These are phyloP conservation scores for Berghia stephanieae DNA, from an alignment of 1,140 invertebrate genomes.

Conservation along the genomic window DNA sequence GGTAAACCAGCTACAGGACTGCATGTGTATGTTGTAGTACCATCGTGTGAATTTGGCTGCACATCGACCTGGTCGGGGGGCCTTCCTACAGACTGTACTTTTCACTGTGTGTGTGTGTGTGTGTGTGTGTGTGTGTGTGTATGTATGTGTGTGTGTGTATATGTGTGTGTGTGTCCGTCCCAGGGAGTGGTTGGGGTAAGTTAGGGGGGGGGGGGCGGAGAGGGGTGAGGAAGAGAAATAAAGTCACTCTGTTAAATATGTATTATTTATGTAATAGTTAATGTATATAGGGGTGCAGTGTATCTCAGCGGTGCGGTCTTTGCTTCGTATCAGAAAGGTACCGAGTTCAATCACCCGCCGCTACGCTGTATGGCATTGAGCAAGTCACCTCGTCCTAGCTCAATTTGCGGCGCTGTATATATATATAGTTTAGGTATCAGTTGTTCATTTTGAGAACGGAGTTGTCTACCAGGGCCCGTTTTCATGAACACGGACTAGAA, in stretches of 20 bases:
- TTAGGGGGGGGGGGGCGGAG: neutral
- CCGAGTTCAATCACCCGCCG: too few relatives aligned
- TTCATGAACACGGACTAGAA: too few relatives aligned
- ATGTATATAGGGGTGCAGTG: neutral
- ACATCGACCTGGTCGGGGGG: constrained; percentile 71
- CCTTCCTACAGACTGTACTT: constrained; percentile 46
- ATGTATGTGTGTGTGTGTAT: neutral
- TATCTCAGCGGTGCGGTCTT: too few relatives aligned
- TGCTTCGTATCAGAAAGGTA: too few relatives aligned
- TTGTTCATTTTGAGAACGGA: too few relatives aligned
- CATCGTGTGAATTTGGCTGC: constrained; percentile 71
- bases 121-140: neutral
- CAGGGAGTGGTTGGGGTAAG: neutral
- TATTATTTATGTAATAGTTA: neutral
- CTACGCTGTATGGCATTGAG: too few relatives aligned
- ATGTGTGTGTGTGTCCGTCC: neutral
- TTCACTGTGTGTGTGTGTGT: constrained; percentile 31
- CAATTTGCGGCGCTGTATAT: too few relatives aligned
- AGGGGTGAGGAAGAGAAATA: neutral
- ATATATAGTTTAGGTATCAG: too few relatives aligned
- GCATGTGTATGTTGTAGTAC: constrained; percentile 70
- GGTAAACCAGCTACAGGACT: constrained; percentile 70
- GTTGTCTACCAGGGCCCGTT: too few relatives aligned
- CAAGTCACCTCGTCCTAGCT: too few relatives aligned
- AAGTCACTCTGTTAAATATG: neutral